phyloP scores from a whole-genome alignment of 2,113 vertebrate species.

The Saccopteryx leptura region DNA sequence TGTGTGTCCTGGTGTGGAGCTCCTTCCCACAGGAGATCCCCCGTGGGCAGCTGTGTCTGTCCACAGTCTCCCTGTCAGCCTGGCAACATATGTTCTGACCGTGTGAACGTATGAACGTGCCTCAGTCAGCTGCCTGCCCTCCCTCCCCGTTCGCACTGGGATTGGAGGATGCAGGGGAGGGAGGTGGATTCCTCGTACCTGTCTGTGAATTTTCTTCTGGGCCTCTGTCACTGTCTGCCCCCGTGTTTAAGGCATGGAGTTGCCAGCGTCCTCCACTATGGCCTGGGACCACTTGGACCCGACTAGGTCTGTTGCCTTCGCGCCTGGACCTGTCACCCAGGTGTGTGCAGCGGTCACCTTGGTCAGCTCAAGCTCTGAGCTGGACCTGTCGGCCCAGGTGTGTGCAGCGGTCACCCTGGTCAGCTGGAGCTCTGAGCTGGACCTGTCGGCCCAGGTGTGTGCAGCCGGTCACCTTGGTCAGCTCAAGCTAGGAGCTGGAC shows the following conservation, averaged over 20 bases:
- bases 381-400: too few relatives aligned
- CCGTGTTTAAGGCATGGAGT: too few relatives aligned
- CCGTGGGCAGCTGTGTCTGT: background rate
- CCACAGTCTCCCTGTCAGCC: background rate
- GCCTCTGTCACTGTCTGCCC: background rate
- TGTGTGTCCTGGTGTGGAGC: background rate
- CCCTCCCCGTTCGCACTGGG: background rate
- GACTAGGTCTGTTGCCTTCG: background rate
- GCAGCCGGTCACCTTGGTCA: too few relatives aligned
- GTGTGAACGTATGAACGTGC: background rate
- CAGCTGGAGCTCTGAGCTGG: too few relatives aligned
- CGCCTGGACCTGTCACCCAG: fast-evolving
- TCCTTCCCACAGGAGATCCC: background rate
- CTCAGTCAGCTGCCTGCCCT: background rate
- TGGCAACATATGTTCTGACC: background rate
- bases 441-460: too few relatives aligned
- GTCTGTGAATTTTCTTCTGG: background rate
- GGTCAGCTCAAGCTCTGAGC: background rate
- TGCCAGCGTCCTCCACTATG: background rate
- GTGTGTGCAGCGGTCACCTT: background rate
- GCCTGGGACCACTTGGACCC: background rate
- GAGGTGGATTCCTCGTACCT: background rate
- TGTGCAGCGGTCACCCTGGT: too few relatives aligned
- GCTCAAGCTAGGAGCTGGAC: too few relatives aligned
- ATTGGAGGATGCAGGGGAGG: background rate